Percentiles rank a stretch among this genome's conserved stretches.
Evolutionary conservation across 2,797 vertebrate genomes (phyloP).

Genomic region (Mormyrops attenuatus): DNA sequence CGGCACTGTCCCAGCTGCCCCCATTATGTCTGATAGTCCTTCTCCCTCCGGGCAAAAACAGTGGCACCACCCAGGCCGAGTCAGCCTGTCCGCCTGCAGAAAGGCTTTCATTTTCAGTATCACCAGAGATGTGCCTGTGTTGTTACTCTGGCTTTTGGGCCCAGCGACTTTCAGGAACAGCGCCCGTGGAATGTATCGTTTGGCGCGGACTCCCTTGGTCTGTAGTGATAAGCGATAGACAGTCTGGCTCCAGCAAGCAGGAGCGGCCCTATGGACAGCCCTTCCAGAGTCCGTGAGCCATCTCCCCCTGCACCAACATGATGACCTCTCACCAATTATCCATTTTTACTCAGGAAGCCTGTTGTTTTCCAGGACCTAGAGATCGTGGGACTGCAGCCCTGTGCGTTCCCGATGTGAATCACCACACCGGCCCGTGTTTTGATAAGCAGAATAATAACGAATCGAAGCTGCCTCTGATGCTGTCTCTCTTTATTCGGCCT

Average conservation of each 20-base stretch:
- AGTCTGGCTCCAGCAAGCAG: slow-evolving; percentile 76
- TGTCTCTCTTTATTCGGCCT: not conserved
- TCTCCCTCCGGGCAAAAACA: slow-evolving; percentile 22
- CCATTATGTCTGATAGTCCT: slow-evolving; percentile 16
- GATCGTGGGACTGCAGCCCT: slow-evolving; percentile 7
- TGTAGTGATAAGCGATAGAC: slow-evolving; percentile 77
- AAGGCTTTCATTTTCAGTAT: slow-evolving; percentile 30
- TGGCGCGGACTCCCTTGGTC: slow-evolving; percentile 62
- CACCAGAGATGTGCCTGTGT: slow-evolving; percentile 38
- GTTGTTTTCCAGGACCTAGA: slow-evolving; percentile 16
- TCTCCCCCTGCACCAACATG: not conserved
- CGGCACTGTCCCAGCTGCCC: slow-evolving; percentile 27
- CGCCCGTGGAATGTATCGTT: slow-evolving; percentile 64
- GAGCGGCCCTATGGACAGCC: slow-evolving; percentile 53
- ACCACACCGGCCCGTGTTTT: slow-evolving; percentile 10
- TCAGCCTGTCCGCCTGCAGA: slow-evolving; percentile 1
- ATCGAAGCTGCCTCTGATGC: slow-evolving; percentile 6
- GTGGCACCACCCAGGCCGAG: slow-evolving; percentile 25
- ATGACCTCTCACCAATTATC: slow-evolving; percentile 9
- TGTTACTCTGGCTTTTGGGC: slow-evolving; percentile 46
- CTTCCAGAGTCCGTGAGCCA: slow-evolving; percentile 43
- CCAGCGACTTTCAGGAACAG: slow-evolving; percentile 44
- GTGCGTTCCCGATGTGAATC: not conserved
- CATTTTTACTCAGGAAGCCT: slow-evolving; percentile 7
- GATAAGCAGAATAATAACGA: slow-evolving; percentile 6